Evolutionary conservation across 2,888 invertebrate genomes (phyloP).

Genomic region (Tupiocoris notatus): DNA sequence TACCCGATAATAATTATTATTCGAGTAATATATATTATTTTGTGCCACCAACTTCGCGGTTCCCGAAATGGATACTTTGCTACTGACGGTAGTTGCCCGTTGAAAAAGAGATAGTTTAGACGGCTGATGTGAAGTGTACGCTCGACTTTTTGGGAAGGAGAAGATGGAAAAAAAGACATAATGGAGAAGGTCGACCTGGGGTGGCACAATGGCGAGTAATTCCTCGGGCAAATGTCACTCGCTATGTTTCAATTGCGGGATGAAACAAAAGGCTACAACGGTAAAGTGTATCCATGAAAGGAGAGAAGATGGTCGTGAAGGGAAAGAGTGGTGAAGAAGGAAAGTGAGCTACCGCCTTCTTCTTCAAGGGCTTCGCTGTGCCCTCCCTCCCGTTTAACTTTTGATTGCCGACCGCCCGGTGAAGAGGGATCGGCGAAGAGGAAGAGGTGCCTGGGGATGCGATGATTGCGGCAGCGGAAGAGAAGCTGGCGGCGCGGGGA

Average conservation of each 20-base stretch:
- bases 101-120: too few relatives aligned
- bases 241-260: constrained; percentile 42
- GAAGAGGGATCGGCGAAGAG: constrained; percentile 1
- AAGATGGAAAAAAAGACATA: not conserved
- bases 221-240: constrained; percentile 43
- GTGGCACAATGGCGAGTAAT: constrained; percentile 36
- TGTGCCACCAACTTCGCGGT: too few relatives aligned
- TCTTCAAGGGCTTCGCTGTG: constrained; percentile 3
- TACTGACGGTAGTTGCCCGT: too few relatives aligned
- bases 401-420: constrained; percentile 42
- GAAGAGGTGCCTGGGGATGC: not conserved
- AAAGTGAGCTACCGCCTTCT: not conserved
- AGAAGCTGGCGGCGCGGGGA: not conserved
- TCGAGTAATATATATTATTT: too few relatives aligned
- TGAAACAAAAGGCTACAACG: constrained; percentile 37
- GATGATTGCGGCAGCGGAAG: not conserved
- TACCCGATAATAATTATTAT: too few relatives aligned
- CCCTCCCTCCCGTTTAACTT: constrained; percentile 43
- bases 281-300: constrained; percentile 12
- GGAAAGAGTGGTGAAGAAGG: not conserved
- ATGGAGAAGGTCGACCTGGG: constrained; percentile 29
- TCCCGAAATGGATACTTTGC: too few relatives aligned
- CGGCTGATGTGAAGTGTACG: not conserved
- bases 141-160: constrained; percentile 1
- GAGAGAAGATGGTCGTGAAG: constrained; percentile 9